These are phyloP conservation scores for Eupleurogrammus muticus DNA, from an alignment of 2,797 vertebrate genomes.

Conservation along the genomic window DNA sequence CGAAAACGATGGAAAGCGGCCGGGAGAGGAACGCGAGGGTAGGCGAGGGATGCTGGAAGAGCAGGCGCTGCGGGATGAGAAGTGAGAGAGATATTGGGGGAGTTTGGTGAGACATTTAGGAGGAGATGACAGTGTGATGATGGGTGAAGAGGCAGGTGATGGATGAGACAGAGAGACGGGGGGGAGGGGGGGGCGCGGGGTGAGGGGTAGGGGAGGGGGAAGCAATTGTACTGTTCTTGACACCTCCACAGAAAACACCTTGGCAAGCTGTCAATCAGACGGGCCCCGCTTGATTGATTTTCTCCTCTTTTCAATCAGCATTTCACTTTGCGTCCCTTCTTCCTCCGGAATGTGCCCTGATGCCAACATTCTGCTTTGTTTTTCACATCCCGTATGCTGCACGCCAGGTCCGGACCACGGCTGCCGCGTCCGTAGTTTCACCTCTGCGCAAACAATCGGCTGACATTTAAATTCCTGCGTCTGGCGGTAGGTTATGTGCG, in stretches of 20 bases:
- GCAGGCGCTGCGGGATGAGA: conserved; percentile 67
- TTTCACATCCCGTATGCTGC: conserved; percentile 24
- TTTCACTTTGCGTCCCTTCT: conserved; percentile 74
- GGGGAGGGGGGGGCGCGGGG: conserved; percentile 49
- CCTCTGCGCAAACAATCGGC: conserved; percentile 12
- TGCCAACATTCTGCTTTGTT: conserved; percentile 52
- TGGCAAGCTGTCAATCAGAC: conserved; percentile 84
- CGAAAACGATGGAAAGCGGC: conserved; percentile 56
- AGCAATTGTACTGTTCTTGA: conserved; percentile 84
- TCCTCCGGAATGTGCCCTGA: conserved; percentile 62
- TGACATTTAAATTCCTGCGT: not conserved
- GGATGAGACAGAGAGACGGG: conserved; percentile 78
- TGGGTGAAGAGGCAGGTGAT: conserved; percentile 80
- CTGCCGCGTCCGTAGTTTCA: conserved; percentile 14
- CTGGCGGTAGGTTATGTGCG: not conserved
- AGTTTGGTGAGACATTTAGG: conserved; percentile 73
- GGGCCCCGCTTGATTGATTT: conserved; percentile 83
- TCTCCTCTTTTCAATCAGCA: conserved; percentile 84
- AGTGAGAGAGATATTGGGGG: conserved; percentile 66
- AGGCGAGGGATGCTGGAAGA: conserved; percentile 47
- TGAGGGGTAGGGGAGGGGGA: conserved; percentile 61
- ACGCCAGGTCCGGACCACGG: conserved; percentile 26
- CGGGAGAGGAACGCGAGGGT: conserved; percentile 49
- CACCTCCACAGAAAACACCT: conserved; percentile 85
- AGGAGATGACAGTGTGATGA: conserved; percentile 76